A percentile compares a stretch with the other conserved stretches of the same genome.
phyloP scores from a whole-genome alignment of 2,888 invertebrate genomes.

The Drosophila putrida region DNA sequence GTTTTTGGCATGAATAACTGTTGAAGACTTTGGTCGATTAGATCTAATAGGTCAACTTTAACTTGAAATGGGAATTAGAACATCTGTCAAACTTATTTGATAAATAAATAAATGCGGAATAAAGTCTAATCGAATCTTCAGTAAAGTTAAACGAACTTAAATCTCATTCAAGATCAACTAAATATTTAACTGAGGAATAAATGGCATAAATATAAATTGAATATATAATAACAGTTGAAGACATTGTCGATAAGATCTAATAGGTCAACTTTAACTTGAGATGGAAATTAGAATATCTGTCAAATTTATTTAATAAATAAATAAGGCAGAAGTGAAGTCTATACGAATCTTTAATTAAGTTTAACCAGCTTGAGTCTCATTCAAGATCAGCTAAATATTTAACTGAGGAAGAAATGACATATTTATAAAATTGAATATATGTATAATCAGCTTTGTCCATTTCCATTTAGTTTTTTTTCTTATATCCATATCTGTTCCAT shows the following conservation, averaged over 20 bases:
- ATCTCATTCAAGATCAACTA: not conserved
- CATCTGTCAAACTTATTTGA: not conserved
- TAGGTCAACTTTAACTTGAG: slow-evolving; percentile 8
- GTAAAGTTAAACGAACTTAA: not conserved
- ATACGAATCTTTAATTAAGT: not conserved
- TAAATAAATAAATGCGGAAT: not conserved
- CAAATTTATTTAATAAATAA: not conserved
- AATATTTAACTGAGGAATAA: not conserved
- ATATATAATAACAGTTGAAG: no score
- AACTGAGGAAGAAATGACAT: not conserved
- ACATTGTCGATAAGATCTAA: no score
- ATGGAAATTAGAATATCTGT: not conserved
- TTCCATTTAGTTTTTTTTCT: no score
- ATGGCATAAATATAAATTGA: no score
- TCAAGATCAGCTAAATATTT: not conserved
- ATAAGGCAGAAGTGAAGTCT: not conserved
- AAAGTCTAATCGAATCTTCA: not conserved
- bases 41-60: slow-evolving; percentile 1
- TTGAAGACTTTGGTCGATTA: not conserved
- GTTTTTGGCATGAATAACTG: slow-evolving; percentile 7
- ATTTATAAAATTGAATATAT: no score
- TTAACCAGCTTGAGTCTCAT: not conserved
- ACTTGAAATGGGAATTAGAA: slow-evolving; percentile 1
- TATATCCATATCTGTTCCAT: no score
- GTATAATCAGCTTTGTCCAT: no score